Percentiles rank a stretch among this genome's conserved stretches.
Conservation (phyloP, 2,797 vertebrate species). For the Phyllotis vaccarum region DNA sequence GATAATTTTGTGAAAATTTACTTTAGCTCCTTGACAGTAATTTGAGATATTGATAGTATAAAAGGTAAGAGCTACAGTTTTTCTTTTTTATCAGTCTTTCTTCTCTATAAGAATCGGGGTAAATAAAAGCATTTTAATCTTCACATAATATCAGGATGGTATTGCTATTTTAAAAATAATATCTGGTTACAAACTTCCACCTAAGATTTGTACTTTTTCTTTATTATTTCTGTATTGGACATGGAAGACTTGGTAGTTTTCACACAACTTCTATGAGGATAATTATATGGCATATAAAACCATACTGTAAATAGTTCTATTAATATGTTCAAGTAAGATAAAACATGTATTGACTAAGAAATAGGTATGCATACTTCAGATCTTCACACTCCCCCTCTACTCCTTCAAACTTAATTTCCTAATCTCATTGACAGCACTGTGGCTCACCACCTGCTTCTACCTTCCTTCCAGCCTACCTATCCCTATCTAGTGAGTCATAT, state of each 20-base stretch:
- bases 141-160: not conserved
- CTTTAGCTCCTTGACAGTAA: not conserved
- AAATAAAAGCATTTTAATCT: not conserved
- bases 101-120: not conserved
- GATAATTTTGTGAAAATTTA: slow-evolving; percentile 16
- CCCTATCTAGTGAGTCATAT: not conserved
- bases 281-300: not conserved
- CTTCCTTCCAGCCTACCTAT: not conserved
- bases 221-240: not conserved
- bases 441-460: not conserved
- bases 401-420: not conserved
- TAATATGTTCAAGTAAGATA: slow-evolving; percentile 53
- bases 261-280: not conserved
- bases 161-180: not conserved
- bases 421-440: not conserved
- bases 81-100: not conserved
- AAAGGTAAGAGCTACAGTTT: not conserved
- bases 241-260: not conserved
- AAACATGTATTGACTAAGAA: not conserved
- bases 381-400: not conserved
- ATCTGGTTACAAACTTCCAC: not conserved
- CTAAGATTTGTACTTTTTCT: not conserved
- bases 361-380: not conserved
- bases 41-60: not conserved
- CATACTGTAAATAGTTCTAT: not conserved